Evolutionary conservation across 2,888 invertebrate species (phyloP), one percentile per base, ranked within the genome.

Genomic region (Omphaloscelis lunosa): DNA sequence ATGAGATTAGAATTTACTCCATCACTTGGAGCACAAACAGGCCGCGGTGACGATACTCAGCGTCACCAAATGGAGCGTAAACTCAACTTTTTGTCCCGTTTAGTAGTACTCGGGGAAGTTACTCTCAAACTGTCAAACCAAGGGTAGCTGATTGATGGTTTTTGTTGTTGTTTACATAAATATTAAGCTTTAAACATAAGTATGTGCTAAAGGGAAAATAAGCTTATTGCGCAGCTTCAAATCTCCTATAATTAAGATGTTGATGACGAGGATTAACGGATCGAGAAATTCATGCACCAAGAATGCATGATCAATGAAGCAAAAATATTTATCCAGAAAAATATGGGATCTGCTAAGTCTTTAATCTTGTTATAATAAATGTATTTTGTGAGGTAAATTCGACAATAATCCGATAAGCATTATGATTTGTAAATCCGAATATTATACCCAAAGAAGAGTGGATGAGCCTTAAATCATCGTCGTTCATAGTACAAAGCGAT

Each of bases 41-140:
- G 61, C 56, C 56, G 27, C 41, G 27, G 82, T 63, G 29, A 73
- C 70, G 73, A 45, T 70, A 39, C 67, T 77, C 67, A 56, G 61
- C 79, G 34, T 72, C 78, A 53, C 62, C 65, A 89, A 89, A 89
- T 89, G 86, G 73, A 79, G 88, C 75, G 86, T 65, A 62, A 87
- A 77, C 65, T 70, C 71, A 85, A 85, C 78, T 89, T 87, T 80
- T 85, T 82, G 83, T 75, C 67, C 75, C 76, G 69, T 82, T 87
- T 86, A 88, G 72, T 70, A 73, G 73, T 78, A 83, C 86, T 77
- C 45, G 66, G 34, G 70, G 63, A 87, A 89, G 69, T 85, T 89
- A 78, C 75, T 79, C 76, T 65, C 62, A 77, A 89, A 77, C 88
- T 87, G 89, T 82, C 86, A 77, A 75, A 82, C 69, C 79, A 70